phyloP scores from a whole-genome alignment of 1,140 invertebrate genomes.

The Mycetomoellerius zeteki region DNA sequence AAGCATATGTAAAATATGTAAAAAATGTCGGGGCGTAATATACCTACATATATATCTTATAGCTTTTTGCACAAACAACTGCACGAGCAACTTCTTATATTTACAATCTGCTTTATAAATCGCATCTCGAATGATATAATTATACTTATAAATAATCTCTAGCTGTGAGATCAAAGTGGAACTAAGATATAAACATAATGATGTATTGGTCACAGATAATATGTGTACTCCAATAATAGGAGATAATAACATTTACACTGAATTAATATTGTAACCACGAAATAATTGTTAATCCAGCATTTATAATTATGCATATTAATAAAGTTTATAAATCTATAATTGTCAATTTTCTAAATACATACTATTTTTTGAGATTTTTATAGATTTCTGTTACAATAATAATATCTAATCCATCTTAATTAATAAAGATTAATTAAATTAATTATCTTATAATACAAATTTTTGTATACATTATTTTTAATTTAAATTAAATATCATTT shows the following conservation, averaged over 20 bases:
- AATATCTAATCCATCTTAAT: no score
- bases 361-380: neutral
- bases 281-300: neutral
- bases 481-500: neutral
- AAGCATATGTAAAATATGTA: neutral
- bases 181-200: neutral
- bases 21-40: no score
- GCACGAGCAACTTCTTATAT: conserved; percentile 11
- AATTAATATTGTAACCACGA: neutral
- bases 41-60: no score
- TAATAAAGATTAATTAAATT: no score
- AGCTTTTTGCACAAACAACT: neutral
- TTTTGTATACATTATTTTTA: neutral
- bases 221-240: neutral
- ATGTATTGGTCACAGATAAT: conserved; percentile 3
- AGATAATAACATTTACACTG: neutral
- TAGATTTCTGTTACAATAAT: neutral
- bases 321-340: neutral
- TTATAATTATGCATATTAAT: neutral
- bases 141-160: neutral
- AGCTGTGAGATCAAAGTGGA: no score
- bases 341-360: conserved; percentile 23
- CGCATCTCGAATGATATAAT: neutral
- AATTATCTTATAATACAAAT: no score
- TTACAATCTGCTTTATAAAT: neutral